Conservation (phyloP, 1,140 invertebrate species). For the Onthophagus taurus region DNA sequence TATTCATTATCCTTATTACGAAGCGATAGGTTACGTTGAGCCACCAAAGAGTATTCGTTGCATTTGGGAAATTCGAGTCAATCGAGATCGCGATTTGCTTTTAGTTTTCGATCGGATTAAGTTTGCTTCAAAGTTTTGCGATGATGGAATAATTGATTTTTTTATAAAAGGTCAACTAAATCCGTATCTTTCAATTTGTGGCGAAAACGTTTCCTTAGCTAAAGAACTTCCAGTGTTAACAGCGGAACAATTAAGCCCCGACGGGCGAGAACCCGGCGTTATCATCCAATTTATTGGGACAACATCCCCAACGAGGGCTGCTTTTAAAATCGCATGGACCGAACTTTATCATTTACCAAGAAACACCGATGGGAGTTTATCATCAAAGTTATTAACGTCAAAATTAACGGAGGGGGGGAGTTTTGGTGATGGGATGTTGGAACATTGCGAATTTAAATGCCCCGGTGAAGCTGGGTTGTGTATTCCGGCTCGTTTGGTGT, state of each 20-base stretch:
- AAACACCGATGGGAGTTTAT: slow-evolving; percentile 68
- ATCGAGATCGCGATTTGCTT: slow-evolving; percentile 71
- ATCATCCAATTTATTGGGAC: slow-evolving; percentile 33
- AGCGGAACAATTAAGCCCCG: slow-evolving; percentile 58
- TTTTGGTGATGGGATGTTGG: slow-evolving; percentile 37
- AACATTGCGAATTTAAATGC: slow-evolving; percentile 70
- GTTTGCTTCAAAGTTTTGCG: slow-evolving; percentile 68
- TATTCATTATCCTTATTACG: slow-evolving; percentile 74
- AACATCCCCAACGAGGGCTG: slow-evolving; percentile 65
- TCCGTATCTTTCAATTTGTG: slow-evolving; percentile 68
- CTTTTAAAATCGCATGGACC: slow-evolving; percentile 82
- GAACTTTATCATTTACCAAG: slow-evolving; percentile 77
- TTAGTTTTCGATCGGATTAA: slow-evolving; percentile 78
- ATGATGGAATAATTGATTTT: slow-evolving; percentile 75
- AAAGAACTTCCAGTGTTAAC: slow-evolving; percentile 68
- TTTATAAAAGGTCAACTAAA: slow-evolving; percentile 58
- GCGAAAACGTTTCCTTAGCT: slow-evolving; percentile 68
- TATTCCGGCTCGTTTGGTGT: slow-evolving; percentile 69
- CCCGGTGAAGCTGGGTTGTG: slow-evolving; percentile 71
- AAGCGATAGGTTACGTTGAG: slow-evolving; percentile 66
- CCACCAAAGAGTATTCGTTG: slow-evolving; percentile 69
- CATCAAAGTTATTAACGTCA: slow-evolving; percentile 55
- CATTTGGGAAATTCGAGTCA: slow-evolving; percentile 78
- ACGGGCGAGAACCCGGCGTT: slow-evolving; percentile 46
- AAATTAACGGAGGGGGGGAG: slow-evolving; percentile 51